A percentile compares a stretch with the other conserved stretches of the same genome.
These are phyloP conservation scores for Bucorvus abyssinicus DNA, from an alignment of 2,797 vertebrate genomes.

Conservation along the genomic window DNA sequence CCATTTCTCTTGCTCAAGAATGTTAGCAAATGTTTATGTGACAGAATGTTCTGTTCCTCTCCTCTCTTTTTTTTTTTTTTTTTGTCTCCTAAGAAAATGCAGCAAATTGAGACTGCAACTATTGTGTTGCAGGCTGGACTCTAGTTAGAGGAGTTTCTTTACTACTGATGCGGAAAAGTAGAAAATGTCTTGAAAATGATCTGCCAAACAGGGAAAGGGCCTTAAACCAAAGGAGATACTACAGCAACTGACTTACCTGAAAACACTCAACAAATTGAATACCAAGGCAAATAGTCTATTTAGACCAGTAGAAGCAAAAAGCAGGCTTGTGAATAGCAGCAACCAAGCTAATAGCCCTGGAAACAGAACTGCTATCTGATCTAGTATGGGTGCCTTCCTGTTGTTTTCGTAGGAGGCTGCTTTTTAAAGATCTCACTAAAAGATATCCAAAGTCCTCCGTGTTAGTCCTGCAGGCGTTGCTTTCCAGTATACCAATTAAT, in stretches of 20 bases:
- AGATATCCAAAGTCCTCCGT: background rate
- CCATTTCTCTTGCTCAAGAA: conserved; percentile 51
- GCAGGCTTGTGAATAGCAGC: background rate
- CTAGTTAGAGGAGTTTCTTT: background rate
- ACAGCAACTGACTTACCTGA: background rate
- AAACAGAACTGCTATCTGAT: background rate
- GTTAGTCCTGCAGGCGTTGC: background rate
- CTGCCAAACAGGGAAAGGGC: background rate
- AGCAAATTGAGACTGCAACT: background rate
- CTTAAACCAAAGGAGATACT: background rate
- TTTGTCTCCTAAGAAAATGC: background rate
- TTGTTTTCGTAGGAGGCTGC: background rate
- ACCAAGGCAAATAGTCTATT: background rate
- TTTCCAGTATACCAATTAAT: background rate
- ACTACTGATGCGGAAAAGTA: background rate
- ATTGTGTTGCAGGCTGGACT: background rate
- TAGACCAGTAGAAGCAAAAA: background rate
- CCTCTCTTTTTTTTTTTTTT: accelerated
- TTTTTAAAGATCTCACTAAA: background rate
- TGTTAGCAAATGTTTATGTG: conserved; percentile 33
- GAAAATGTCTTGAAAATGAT: background rate
- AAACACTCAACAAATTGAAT: background rate
- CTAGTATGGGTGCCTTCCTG: background rate
- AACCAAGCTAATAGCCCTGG: background rate
- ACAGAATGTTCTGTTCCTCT: conserved; percentile 17